Evolutionary conservation across 2,113 vertebrate species (phyloP), one percentile per base, ranked within the genome.

Genomic region (Phalacrocorax brasilianus): DNA sequence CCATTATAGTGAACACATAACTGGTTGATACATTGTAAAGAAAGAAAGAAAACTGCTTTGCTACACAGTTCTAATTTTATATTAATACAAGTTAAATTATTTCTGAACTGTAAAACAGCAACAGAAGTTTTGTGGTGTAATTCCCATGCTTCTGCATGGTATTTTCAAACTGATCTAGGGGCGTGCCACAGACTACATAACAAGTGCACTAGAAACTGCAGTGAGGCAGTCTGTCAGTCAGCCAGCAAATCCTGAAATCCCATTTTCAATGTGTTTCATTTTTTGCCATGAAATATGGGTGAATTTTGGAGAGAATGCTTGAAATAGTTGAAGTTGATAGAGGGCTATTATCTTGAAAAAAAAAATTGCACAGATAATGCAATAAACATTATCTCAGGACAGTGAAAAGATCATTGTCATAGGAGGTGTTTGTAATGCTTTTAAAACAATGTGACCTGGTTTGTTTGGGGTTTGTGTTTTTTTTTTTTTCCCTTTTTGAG

Each of bases 151-250:
- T 82, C 14, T 42, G 19, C 5, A 1, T 50, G 15, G 0, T 65
- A 4, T 45, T 67, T 80, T 26, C 30, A 24, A 33, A 14, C 1
- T 58, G 47, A 42, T 52, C n/a, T 7, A 7, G 23, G 56, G 14
- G 7, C 5, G 1, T 63, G 33, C 7, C 5, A 8, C 30, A 38
- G 32, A 0, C 52, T 50, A 0, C 1, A 0, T 33, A 52, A 63
- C 12, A 26, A 59, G 18, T 63, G 24, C 24, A 27, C 5, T 71
- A 16, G n/a, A 68, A 85, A 14, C 16, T 56, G 19, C 18, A 3
- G 30, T 38, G 79, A 42, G 27, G 26, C 3, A 12, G 3, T n/a
- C 26, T 49, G 22, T 35, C 9, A 7, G 52, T 53, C 9, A 4
- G 17, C 16, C 21, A 45, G 27, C 13, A 78, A 30, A 63, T 76